Conservation (phyloP, 2,797 vertebrate genomes). For the Centropyge bicolor region DNA sequence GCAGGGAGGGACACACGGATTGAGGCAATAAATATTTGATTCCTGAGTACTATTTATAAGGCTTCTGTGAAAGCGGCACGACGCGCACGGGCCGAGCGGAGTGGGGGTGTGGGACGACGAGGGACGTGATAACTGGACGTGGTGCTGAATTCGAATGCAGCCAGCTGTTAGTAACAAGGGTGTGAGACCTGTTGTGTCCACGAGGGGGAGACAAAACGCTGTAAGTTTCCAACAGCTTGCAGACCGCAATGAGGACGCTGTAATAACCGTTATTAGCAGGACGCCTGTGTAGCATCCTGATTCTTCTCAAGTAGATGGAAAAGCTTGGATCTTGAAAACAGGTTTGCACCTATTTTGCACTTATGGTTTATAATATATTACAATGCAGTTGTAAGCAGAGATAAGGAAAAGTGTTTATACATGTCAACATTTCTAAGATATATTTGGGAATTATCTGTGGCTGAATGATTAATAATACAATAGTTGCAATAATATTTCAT, state of each 20-base stretch:
- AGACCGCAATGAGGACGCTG: constrained; percentile 14
- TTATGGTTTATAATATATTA: background rate
- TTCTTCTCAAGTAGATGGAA: background rate
- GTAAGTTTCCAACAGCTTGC: constrained; percentile 17
- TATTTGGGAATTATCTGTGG: constrained; percentile 8
- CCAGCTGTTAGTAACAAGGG: constrained; percentile 36
- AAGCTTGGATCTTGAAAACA: background rate
- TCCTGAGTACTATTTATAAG: constrained; percentile 71
- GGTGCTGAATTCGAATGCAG: constrained; percentile 61
- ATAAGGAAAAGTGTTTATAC: background rate
- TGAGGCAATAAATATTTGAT: constrained; percentile 76
- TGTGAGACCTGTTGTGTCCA: constrained; percentile 46
- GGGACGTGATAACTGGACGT: constrained; percentile 58
- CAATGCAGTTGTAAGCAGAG: background rate
- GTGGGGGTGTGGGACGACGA: constrained; percentile 41
- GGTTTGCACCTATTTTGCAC: background rate
- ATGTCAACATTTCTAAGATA: background rate
- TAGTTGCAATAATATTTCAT: background rate
- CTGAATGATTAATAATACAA: background rate
- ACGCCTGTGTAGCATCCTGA: constrained; percentile 1
- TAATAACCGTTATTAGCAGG: constrained; percentile 32
- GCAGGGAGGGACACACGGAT: constrained; percentile 42
- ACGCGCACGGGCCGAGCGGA: constrained; percentile 39
- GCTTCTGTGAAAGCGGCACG: constrained; percentile 64
- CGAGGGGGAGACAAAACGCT: constrained; percentile 74